Base-by-base conservation (phyloP, 2,888 invertebrate genomes). In the Tyria jacobaeae region DNA sequence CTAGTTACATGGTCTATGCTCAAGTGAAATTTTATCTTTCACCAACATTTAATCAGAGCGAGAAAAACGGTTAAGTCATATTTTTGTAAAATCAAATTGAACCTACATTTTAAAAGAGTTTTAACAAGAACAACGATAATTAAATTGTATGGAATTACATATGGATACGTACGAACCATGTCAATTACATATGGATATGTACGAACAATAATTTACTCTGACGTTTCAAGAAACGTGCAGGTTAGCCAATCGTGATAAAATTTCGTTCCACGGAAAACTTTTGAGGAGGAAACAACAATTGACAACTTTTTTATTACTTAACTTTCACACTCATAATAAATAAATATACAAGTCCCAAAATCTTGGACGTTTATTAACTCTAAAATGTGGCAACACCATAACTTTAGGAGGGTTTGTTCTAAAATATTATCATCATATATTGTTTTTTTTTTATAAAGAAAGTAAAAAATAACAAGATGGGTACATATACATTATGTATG, bases 361-460 rank as follows among this genome's bases (percentile, higher is more conserved):
- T 21, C 24, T 51, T 51, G 5, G 24, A 14, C 15, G 21, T 54
- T 1, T 24, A 25, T 39, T 39, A 9, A n/a, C 39, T 39, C 15
- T 27, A 27, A 54, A 25, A 41, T 41, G n/a, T 25, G 41, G 51
- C 35, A 35, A 35, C 24, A 35, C 51, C 24, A 37, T 37, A 35
- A 12, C 14, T 52, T 35, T 15, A 9, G 7, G 35, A 21, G 24
- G 15, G 15, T 15, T 31, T 31, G 27, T 31, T 31, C 7, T 31
- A 7, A 31, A 6, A 31, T 1, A 31, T 31, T 31, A 31, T 31
- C 3, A 7, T 3, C n/a, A n/a, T n/a, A n/a, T n/a, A n/a, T n/a
- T n/a, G n/a, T n/a, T n/a, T n/a, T n/a, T n/a, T n/a, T n/a, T n/a
- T n/a, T n/a, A n/a, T n/a, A n/a, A n/a, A n/a, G n/a, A n/a, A n/a